Evolutionary conservation across 2,888 invertebrate species (phyloP).

Genomic region (Epirrhoe alternata): DNA sequence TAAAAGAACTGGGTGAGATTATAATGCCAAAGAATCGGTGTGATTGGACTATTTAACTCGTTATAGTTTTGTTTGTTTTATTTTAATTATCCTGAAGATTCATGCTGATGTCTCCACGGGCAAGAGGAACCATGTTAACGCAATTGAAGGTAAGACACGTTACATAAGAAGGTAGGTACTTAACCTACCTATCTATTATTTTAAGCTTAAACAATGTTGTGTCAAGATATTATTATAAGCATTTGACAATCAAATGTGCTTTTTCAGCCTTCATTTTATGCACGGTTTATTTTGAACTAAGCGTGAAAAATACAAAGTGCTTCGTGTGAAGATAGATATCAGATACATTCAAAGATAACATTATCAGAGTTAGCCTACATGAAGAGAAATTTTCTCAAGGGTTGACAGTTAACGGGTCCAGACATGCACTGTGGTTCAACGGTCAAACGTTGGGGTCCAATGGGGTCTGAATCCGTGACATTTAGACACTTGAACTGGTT

Average conservation of each 20-base stretch:
- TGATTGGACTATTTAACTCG: constrained; percentile 72
- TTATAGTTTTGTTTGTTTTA: constrained; percentile 56
- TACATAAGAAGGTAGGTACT: constrained; percentile 24
- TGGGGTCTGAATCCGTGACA: not conserved
- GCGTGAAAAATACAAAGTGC: not conserved
- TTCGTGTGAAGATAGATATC: not conserved
- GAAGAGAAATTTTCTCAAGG: constrained; percentile 9
- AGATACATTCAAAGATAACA: no score
- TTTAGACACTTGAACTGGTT: constrained; percentile 3
- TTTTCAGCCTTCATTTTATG: not conserved
- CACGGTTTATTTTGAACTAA: not conserved
- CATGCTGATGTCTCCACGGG: constrained; percentile 74
- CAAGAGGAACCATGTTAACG: constrained; percentile 81
- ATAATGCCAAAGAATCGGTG: constrained; percentile 78
- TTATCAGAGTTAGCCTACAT: no score
- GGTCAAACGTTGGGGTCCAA: constrained; percentile 30
- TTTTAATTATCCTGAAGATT: constrained; percentile 54
- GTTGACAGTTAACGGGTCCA: constrained; percentile 11
- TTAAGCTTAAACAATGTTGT: not conserved
- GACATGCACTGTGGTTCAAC: constrained; percentile 32
- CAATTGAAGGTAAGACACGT: constrained; percentile 70
- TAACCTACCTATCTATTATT: constrained; percentile 3
- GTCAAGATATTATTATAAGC: not conserved
- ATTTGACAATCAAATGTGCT: not conserved
- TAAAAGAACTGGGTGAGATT: constrained; percentile 52